Evolutionary conservation across 2,797 vertebrate genomes (phyloP), one percentile per base, ranked within the genome.

Genomic region (Betta splendens): DNA sequence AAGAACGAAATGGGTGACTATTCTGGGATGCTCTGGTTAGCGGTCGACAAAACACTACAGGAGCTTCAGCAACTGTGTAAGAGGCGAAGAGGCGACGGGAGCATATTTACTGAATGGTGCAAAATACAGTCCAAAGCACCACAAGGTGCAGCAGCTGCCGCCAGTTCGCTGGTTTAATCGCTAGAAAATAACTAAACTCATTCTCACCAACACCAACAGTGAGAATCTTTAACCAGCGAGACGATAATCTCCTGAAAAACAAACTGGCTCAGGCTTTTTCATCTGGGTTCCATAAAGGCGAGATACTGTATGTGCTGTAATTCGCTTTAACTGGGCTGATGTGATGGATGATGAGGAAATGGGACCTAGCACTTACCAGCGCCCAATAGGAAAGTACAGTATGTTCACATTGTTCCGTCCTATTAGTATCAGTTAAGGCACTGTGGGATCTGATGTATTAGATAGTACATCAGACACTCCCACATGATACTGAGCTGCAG

Each of bases 401-500:
- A 16, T 8, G 33, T 36, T 36, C 33, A 17, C 7, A 17, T 17
- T 36, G n/a, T 36, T 36, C n/a, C 9, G n/a, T 36, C n/a, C 9
- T 7, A 9, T 16, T 36, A n/a, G 5, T 7, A 35, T 3, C 33
- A 1, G 7, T 7, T 35, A 3, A 31, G 31, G 4, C 5, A 33
- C 32, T 37, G 16, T 37, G 35, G 37, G 23, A 25, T 25, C 7
- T 25, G 23, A 25, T 4, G 7, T 28, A 29, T 47, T 63, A 80
- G 72, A 78, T 75, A 71, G 54, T 4, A 23, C 63, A 81, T 77
- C 61, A 74, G 69, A 59, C 36, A 26, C 61, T 61, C 51, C 53
- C 48, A 53, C 55, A 43, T 39, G 22, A n/a, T n/a, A n/a, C n/a
- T 31, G 18, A 11, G 22, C 44, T 10, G 29, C 7, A 47, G 15